Evolutionary conservation across 2,888 invertebrate species (phyloP).

Genomic region (Apantesis nais): DNA sequence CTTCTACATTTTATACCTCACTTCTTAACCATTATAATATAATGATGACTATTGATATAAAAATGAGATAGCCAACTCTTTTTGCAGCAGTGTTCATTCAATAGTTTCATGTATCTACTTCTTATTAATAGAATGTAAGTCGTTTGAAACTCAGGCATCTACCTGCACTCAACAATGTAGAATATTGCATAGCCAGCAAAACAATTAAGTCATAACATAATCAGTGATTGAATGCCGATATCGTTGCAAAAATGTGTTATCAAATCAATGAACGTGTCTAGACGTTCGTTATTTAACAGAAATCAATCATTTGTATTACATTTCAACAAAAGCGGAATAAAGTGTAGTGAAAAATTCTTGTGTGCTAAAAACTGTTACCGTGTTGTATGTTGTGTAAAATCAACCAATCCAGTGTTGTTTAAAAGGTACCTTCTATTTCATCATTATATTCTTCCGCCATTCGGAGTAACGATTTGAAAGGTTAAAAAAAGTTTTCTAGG

Average conservation of each 20-base stretch:
- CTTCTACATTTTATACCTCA: too few relatives aligned
- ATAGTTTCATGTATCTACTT: neutral
- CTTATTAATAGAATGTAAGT: neutral
- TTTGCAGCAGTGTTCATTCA: neutral
- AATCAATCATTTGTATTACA: neutral
- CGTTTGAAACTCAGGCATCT: neutral
- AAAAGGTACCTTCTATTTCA: neutral
- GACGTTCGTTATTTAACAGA: neutral
- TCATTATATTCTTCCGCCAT: neutral
- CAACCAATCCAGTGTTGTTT: neutral
- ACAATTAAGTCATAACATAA: slow-evolving; percentile 9
- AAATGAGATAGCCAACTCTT: neutral
- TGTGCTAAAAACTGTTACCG: neutral
- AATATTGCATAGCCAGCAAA: neutral
- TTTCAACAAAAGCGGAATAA: neutral
- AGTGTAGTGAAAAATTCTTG: neutral
- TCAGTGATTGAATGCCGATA: neutral
- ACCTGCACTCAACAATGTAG: neutral
- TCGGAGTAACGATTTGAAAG: neutral
- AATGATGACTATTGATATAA: neutral
- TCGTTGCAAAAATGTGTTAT: slow-evolving; percentile 6
- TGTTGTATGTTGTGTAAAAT: neutral
- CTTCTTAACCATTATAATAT: too few relatives aligned
- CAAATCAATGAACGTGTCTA: neutral
- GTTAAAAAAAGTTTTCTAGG: neutral